Percentiles rank a stretch among this genome's conserved stretches.
phyloP scores from a whole-genome alignment of 2,113 vertebrate species.

The Oryzias javanicus region DNA sequence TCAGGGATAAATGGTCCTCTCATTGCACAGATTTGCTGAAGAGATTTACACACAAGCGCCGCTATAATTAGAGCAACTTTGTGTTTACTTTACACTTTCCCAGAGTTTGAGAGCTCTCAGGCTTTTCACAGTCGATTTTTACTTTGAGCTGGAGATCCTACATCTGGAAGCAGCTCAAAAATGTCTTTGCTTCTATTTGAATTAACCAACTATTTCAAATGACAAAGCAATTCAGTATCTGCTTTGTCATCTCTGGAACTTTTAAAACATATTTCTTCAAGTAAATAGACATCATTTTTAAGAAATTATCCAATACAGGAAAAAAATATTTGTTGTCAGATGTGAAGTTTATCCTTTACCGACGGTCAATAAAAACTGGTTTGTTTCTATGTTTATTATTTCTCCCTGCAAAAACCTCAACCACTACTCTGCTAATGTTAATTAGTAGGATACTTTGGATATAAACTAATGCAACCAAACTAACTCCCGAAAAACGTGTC shows the following conservation, averaged over 20 bases:
- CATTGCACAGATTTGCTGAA: not conserved
- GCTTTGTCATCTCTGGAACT: not conserved
- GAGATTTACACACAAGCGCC: constrained; percentile 12
- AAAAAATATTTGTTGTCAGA: too few species aligned
- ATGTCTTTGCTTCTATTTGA: not conserved
- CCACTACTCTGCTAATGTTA: too few species aligned
- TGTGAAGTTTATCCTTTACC: too few species aligned
- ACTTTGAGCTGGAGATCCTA: not conserved
- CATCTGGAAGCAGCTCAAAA: not conserved
- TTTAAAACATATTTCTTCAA: not conserved
- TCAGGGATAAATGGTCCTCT: constrained; percentile 5
- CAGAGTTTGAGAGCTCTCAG: not conserved
- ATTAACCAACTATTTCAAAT: not conserved
- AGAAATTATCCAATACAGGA: not conserved
- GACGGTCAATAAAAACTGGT: too few species aligned
- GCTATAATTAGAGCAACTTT: constrained; percentile 12
- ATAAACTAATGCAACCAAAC: too few species aligned
- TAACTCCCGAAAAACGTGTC: not conserved
- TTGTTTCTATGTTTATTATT: too few species aligned
- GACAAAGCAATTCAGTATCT: not conserved
- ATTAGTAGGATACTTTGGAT: too few species aligned
- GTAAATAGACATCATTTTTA: not conserved
- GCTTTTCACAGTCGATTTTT: not conserved
- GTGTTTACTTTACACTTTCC: not conserved
- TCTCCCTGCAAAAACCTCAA: too few species aligned